A percentile compares a stretch with the other conserved stretches of the same genome.
These are phyloP conservation scores for Sialia sialis DNA, from an alignment of 2,113 vertebrate species.

Conservation along the genomic window DNA sequence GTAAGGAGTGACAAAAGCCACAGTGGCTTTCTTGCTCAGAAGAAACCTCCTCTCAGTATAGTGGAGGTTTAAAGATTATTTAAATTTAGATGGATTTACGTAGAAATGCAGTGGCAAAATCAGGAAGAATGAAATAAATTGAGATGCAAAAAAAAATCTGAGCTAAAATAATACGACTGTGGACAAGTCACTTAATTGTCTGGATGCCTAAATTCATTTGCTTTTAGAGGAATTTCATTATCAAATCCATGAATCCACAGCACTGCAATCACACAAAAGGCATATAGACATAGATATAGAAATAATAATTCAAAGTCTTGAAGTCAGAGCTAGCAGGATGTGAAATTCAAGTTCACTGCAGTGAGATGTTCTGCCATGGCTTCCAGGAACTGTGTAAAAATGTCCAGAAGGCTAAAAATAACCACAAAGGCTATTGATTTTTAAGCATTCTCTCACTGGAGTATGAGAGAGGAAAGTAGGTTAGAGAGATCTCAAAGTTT, in stretches of 20 bases:
- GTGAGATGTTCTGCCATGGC: neutral
- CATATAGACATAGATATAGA: neutral
- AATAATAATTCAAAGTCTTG: fast-evolving
- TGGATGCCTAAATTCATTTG: neutral
- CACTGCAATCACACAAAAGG: neutral
- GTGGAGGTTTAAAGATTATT: neutral
- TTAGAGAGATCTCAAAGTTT: neutral
- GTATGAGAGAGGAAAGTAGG: neutral
- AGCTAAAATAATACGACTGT: fast-evolving
- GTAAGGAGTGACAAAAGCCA: neutral
- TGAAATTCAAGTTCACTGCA: neutral
- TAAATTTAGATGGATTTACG: neutral
- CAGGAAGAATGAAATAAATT: neutral
- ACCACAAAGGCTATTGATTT: neutral
- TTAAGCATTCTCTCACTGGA: neutral
- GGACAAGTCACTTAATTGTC: neutral
- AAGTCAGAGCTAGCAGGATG: neutral
- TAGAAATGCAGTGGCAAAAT: neutral
- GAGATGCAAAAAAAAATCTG: neutral
- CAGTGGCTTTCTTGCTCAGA: neutral
- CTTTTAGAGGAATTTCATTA: neutral
- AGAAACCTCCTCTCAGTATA: neutral
- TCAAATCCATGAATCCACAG: neutral
- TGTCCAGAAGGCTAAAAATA: neutral
- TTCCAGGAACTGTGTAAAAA: neutral